These are phyloP conservation scores for Halcyon leucocephala DNA, from an alignment of 2,797 vertebrate species.

Conservation along the genomic window DNA sequence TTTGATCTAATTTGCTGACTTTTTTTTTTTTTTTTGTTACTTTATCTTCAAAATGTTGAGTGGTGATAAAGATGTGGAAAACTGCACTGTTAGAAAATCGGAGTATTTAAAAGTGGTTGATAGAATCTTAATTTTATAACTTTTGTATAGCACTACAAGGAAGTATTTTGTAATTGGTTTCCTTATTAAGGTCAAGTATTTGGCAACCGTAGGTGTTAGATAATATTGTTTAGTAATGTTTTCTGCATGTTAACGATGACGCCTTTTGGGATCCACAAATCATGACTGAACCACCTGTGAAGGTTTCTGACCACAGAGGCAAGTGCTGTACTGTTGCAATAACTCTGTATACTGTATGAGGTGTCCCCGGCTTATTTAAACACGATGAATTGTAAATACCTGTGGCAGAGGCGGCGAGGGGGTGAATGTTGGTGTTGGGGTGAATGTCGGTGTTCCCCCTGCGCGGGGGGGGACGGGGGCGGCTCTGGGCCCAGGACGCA, in stretches of 20 bases:
- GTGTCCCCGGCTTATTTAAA: conserved; percentile 71
- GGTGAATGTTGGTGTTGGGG: conserved; percentile 38
- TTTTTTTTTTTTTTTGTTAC: conserved; percentile 8
- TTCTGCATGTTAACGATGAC: conserved; percentile 78
- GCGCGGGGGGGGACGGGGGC: neutral
- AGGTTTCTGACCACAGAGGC: conserved; percentile 54
- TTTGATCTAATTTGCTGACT: conserved; percentile 74
- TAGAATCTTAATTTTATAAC: conserved; percentile 78
- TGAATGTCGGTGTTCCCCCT: conserved; percentile 49
- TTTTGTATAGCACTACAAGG: conserved; percentile 84
- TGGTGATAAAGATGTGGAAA: conserved; percentile 71
- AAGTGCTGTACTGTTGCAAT: conserved; percentile 73
- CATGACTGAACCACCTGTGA: conserved; percentile 61
- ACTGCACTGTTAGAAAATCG: conserved; percentile 78
- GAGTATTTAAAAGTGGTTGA: conserved; percentile 75
- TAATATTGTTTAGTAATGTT: conserved; percentile 73
- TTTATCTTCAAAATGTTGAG: conserved; percentile 66
- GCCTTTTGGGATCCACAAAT: conserved; percentile 71
- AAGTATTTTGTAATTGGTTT: conserved; percentile 78
- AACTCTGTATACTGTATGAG: conserved; percentile 62
- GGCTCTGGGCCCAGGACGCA: conserved; percentile 61
- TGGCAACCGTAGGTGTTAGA: conserved; percentile 74
- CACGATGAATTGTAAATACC: conserved; percentile 73
- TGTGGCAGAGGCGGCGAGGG: conserved; percentile 59
- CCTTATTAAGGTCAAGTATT: conserved; percentile 72